phyloP scores from a whole-genome alignment of 1,140 invertebrate species.

The Adoxophyes honmai region DNA sequence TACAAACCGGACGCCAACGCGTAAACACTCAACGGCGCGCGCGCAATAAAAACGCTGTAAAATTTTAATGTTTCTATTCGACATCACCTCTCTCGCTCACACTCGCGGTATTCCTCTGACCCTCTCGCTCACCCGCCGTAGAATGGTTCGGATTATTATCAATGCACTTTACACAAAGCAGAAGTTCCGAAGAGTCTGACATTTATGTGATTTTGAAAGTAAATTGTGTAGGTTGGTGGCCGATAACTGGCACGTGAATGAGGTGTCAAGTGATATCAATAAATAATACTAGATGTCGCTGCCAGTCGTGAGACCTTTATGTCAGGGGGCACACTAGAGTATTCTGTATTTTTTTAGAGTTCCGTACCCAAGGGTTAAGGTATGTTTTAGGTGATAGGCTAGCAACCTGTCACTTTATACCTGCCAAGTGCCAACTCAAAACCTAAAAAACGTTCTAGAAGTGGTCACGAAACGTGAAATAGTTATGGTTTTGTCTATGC shows the following conservation, averaged over 20 bases:
- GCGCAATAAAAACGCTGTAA: constrained; percentile 74
- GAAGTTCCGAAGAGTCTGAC: constrained; percentile 64
- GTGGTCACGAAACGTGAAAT: too few relatives aligned
- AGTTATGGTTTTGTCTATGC: too few relatives aligned
- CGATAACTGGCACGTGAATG: constrained; percentile 59
- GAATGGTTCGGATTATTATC: constrained; percentile 72
- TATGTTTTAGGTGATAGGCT: too few relatives aligned
- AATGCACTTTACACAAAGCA: constrained; percentile 76
- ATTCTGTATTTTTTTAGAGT: too few relatives aligned
- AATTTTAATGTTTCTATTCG: constrained; percentile 77
- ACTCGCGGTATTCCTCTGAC: constrained; percentile 21
- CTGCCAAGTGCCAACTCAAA: too few relatives aligned
- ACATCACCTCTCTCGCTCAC: constrained; percentile 31
- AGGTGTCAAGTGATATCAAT: constrained; percentile 71
- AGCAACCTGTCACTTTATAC: too few relatives aligned
- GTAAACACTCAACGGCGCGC: constrained; percentile 61
- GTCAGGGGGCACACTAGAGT: too few relatives aligned
- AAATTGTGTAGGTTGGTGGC: constrained; percentile 69
- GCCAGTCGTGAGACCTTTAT: constrained; percentile 18
- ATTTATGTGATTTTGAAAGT: constrained; percentile 73
- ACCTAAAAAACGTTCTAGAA: too few relatives aligned
- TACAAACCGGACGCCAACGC: constrained; percentile 53
- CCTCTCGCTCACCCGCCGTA: constrained; percentile 40
- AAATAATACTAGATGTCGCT: constrained; percentile 56
- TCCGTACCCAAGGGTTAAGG: too few relatives aligned